Base-by-base conservation (phyloP, 2,888 invertebrate species). In the Dysmachus trigonus region DNA sequence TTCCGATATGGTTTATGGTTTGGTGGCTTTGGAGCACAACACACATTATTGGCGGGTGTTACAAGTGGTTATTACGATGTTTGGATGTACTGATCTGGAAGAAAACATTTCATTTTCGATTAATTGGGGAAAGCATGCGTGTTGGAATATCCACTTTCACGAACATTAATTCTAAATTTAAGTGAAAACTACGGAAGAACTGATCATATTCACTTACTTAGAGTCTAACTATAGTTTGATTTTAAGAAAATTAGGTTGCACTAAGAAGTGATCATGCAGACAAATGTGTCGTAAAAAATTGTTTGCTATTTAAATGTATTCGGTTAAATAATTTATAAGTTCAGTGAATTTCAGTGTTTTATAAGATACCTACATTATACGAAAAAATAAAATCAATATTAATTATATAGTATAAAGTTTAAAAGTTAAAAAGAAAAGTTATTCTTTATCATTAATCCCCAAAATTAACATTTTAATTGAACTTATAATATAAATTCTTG, bases 1-100 rank as follows among this genome's bases (percentile, higher is more conserved):
- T 77, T 77, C 38, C 35, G 77, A 77, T 15, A 41, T 47, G 77
- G 77, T 35, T 76, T 76, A 76, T 76, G 76, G 22, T 77, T 77
- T 47, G 47, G 47, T 77, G 77, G 77, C 22, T 77, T 47, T 77
- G 47, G 47, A 77, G 77, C 41, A 41, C 77, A 77, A 47, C 30
- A 62, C 30, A 62, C 10, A 22, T 62, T 62, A 27, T 62, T 18
- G 27, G 62, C 1, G 15, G 47, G 47, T 18, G n/a, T 62, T 62
- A 27, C 27, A 62, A 22, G 62, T 62, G 62, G 62, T 18, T 62
- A 62, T 62, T 62, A 27, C 22, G 10, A 7, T 7, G 10, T 2
- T 22, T 7, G 1, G 62, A 22, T 62, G 22, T 22, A 8, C 62
- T 62, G 62, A 22, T 62, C 62, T 62, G 62, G 62, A 62, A 62